Conservation (phyloP, 1,140 invertebrate genomes). For the Drosophila pseudoananassae region DNA sequence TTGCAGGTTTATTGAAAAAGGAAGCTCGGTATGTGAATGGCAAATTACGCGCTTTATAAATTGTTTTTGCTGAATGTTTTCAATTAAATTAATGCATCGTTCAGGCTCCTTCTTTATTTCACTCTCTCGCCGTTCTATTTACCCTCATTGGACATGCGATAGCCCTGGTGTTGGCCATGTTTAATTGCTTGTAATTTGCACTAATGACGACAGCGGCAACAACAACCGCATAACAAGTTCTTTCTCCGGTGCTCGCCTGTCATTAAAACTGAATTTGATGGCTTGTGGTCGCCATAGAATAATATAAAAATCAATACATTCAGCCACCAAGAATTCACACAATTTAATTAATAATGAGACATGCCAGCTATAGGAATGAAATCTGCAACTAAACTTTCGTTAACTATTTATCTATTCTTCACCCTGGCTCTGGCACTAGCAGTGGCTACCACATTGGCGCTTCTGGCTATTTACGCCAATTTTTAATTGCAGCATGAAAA, state of each 20-base stretch:
- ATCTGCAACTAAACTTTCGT: conserved; percentile 9
- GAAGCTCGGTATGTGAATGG: conserved; percentile 24
- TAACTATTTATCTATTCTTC: conserved; percentile 3
- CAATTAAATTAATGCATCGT: conserved; percentile 78
- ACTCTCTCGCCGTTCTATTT: conserved; percentile 3
- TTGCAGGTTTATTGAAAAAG: conserved; percentile 80
- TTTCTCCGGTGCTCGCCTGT: conserved; percentile 30
- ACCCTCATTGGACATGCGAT: conserved; percentile 45
- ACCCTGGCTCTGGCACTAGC: neutral
- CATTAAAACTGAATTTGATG: conserved; percentile 69
- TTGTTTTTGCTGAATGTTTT: conserved; percentile 74
- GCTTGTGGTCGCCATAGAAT: conserved; percentile 29
- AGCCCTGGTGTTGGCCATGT: conserved; percentile 46
- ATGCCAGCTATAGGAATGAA: conserved; percentile 1
- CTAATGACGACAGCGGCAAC: conserved; percentile 67
- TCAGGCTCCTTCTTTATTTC: neutral
- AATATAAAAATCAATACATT: conserved; percentile 62
- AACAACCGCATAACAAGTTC: conserved; percentile 32
- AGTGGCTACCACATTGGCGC: no score
- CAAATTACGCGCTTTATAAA: conserved; percentile 63
- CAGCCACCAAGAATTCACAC: conserved; percentile 32
- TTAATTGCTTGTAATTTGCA: conserved; percentile 79
- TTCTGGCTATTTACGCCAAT: conserved; percentile 72
- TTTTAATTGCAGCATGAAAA: conserved; percentile 80
- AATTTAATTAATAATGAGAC: conserved; percentile 33